Evolutionary conservation across 2,113 vertebrate genomes (phyloP), one percentile per base, ranked within the genome.

Genomic region (Chroicocephalus ridibundus): DNA sequence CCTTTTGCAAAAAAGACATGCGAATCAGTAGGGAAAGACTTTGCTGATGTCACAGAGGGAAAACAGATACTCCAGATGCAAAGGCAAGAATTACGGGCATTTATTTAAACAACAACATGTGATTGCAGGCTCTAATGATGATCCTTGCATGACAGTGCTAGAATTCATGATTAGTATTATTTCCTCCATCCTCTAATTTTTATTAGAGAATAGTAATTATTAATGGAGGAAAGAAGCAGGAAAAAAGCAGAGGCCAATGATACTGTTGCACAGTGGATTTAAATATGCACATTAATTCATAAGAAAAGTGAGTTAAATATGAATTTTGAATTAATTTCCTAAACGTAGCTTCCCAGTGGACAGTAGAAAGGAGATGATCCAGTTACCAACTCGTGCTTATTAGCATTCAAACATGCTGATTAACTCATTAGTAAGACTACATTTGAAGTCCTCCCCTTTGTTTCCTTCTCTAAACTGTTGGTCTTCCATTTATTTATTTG

Each of bases 341-440:
- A 96, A 96, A 94, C 78, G 91, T 62, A 93, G 84, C 58, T 96
- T 98, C 86, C 62, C 94, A 91, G 64, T 80, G 77, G 97, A 97
- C 97, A 96, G 75, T 15, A 88, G 68, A 69, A 95, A 95, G 91
- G 84, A 96, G 82, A 72, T 77, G 85, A 97, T 95, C 62, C 80
- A 61, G 69, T 93, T 96, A 94, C 31, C 65, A 81, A 90, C 81
- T 81, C 90, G 65, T 66, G 46, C 79, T 97, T 77, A 94, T 97
- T 98, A 92, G 62, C 64, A 42, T 94, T 90, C 93, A 92, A 76
- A 88, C 85, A 82, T 89, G 86, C 70, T 89, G 90, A 96, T 97
- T 96, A 97, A 95, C 62, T 97, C 88, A 97, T 96, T 97, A 96
- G 90, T 34, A 82, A 95, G 57, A 86, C 57, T 93, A 86, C 86